Evolutionary conservation across 30 jellyfish, hydroid and myxozoan genomes (phyloP).

Genomic region (Aurelia coerulea): DNA sequence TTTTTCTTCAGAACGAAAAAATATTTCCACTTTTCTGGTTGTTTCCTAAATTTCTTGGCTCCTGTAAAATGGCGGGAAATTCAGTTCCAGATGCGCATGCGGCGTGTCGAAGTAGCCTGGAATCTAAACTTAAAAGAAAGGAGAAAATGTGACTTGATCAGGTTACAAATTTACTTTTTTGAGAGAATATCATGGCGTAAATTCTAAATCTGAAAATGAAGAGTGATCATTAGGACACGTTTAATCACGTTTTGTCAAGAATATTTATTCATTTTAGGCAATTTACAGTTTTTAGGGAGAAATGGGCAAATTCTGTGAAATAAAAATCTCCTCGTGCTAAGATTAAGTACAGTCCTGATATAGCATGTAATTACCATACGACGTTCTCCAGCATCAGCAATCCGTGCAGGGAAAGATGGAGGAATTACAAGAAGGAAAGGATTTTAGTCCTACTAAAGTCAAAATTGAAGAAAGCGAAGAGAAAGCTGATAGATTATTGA

Average conservation of each 20-base stretch:
- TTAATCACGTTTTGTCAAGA: too few relatives aligned
- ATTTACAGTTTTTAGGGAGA: neutral
- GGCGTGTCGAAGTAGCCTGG: neutral
- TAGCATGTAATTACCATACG: constrained; percentile 5
- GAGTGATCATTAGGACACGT: too few relatives aligned
- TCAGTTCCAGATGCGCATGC: constrained; percentile 26
- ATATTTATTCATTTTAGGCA: neutral
- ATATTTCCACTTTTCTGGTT: too few relatives aligned
- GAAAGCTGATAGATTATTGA: too few relatives aligned
- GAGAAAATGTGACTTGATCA: constrained; percentile 40
- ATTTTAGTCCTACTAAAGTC: too few relatives aligned
- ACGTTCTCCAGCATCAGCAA: neutral
- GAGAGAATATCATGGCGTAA: too few relatives aligned
- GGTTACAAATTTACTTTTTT: too few relatives aligned
- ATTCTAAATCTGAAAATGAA: too few relatives aligned
- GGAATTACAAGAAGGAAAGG: neutral
- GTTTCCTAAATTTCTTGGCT: too few relatives aligned
- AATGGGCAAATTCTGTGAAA: neutral
- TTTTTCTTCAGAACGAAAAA: too few relatives aligned
- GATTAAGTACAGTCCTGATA: constrained; percentile 23
- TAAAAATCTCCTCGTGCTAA: neutral
- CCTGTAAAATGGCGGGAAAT: constrained; percentile 39
- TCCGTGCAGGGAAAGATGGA: constrained; percentile 50
- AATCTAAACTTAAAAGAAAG: neutral
- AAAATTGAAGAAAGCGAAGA: too few relatives aligned